These are phyloP conservation scores for Lochmaea crataegi DNA, from an alignment of 2,888 invertebrate species.

Conservation along the genomic window DNA sequence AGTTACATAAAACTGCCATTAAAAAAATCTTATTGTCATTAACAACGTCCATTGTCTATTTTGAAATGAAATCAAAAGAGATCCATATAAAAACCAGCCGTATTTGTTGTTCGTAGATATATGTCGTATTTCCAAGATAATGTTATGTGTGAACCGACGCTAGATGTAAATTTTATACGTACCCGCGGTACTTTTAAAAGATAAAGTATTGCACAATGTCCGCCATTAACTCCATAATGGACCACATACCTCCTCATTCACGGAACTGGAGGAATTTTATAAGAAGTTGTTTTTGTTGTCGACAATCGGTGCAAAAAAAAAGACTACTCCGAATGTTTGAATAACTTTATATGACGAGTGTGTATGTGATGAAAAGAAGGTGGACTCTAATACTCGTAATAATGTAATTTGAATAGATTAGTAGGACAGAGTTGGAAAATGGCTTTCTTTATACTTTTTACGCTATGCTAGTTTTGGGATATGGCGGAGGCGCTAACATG, in stretches of 20 bases:
- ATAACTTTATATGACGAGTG: conserved; percentile 23
- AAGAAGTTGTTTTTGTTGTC: conserved; percentile 52
- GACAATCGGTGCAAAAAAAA: conserved; percentile 45
- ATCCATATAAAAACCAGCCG: not conserved
- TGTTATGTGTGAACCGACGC: conserved; percentile 57
- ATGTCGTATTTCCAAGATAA: conserved; percentile 47
- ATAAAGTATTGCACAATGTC: conserved; percentile 58
- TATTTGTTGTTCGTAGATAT: too few relatives aligned
- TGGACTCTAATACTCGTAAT: not conserved
- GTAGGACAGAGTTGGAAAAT: too few relatives aligned
- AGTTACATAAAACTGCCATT: too few relatives aligned
- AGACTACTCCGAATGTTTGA: conserved; percentile 27
- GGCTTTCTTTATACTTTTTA: too few relatives aligned
- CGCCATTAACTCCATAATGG: conserved; percentile 56
- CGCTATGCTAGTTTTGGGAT: too few relatives aligned
- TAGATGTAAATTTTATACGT: conserved; percentile 56
- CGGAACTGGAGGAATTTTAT: conserved; percentile 56
- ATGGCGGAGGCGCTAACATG: too few relatives aligned
- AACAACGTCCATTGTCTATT: not conserved
- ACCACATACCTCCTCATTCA: conserved; percentile 58
- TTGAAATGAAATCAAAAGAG: not conserved
- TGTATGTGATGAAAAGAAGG: conserved; percentile 4
- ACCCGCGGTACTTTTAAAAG: conserved; percentile 55
- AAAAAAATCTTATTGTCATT: too few relatives aligned
- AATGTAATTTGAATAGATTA: too few relatives aligned